These are phyloP conservation scores for Temnopleurus reevesii DNA, from an alignment of 53 echinoderm and acorn worm species.

Conservation along the genomic window DNA sequence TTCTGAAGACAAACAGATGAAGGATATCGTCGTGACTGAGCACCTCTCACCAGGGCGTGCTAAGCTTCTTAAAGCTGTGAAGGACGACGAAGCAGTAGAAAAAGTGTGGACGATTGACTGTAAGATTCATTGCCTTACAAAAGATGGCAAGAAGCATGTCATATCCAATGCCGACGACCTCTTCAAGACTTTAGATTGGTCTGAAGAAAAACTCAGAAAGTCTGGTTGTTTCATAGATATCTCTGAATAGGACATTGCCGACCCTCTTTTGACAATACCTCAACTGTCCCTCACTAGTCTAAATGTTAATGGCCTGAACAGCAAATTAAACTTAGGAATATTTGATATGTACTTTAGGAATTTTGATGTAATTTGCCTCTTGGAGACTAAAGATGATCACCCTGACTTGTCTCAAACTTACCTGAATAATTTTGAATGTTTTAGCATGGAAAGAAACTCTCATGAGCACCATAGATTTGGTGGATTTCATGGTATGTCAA, in stretches of 20 bases:
- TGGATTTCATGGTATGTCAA: not conserved
- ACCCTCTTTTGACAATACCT: not conserved
- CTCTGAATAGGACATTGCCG: not conserved
- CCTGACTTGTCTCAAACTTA: not conserved
- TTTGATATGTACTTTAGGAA: not conserved
- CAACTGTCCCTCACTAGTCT: too few species aligned
- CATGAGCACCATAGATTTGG: too few species aligned
- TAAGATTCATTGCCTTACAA: not conserved
- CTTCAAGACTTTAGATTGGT: not conserved
- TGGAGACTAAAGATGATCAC: not conserved
- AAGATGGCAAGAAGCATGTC: slow-evolving; percentile 13
- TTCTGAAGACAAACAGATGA: not conserved
- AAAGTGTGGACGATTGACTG: slow-evolving; percentile 40
- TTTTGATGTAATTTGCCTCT: not conserved
- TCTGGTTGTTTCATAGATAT: not conserved
- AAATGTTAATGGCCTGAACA: not conserved
- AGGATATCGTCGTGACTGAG: not conserved
- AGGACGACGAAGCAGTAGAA: not conserved
- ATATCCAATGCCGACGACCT: not conserved
- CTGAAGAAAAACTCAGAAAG: slow-evolving; percentile 1
- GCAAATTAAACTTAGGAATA: not conserved
- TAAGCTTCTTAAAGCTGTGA: slow-evolving; percentile 25
- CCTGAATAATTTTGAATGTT: not conserved
- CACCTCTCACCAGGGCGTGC: slow-evolving; percentile 36
- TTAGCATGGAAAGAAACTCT: not conserved